Evolutionary conservation across 2,113 vertebrate genomes (phyloP), one percentile per base, ranked within the genome.

Genomic region (cattle (Bos taurus)): DNA sequence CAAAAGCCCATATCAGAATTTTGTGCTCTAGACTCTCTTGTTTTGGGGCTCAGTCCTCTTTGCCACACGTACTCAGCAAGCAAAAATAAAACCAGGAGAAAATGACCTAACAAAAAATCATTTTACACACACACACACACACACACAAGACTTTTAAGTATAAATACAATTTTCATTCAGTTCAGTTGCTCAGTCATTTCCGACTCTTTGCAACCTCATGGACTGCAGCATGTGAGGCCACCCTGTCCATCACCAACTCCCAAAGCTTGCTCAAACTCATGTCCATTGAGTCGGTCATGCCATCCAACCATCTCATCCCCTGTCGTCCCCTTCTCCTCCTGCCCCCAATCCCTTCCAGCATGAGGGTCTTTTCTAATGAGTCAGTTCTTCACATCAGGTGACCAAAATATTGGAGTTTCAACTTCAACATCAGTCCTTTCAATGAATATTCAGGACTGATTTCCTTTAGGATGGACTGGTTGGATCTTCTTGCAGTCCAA

Each of bases 21-120:
- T 81, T 54, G n/a, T 50, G 19, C 46, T 90, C 4, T 26, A 81
- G n/a, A 64, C 0, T 57, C n/a, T 95, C 50, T 46, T 60, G 48
- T 94, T 92, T 60, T 94, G 1, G 0, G 89, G 52, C 71, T 95
- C 89, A 43, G 25, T 71, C 87, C 57, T 48, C 50, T 91, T 90
- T 77, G 95, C 30, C 48, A 82, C 64, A 90, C 83, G 83, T 62
- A 85, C 33, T 93, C 5, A 26, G 91, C 48, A 84, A 40, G 93
- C 57, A 91, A 89, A 97, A 98, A n/a, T 26, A 98, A 98, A 98
- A 97, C 88, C 95, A 5, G 89, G 97, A 95, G 77, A 96, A 98
- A 82, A 97, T 98, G 94, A 99, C 96, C 97, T 97, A 95, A 99
- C 98, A 93, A 96, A 98, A 98, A 99, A 98, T 95, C 91, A 96